Evolutionary conservation across 1,140 invertebrate species (phyloP), one percentile per base, ranked within the genome.

Genomic region (Grapholita molesta): DNA sequence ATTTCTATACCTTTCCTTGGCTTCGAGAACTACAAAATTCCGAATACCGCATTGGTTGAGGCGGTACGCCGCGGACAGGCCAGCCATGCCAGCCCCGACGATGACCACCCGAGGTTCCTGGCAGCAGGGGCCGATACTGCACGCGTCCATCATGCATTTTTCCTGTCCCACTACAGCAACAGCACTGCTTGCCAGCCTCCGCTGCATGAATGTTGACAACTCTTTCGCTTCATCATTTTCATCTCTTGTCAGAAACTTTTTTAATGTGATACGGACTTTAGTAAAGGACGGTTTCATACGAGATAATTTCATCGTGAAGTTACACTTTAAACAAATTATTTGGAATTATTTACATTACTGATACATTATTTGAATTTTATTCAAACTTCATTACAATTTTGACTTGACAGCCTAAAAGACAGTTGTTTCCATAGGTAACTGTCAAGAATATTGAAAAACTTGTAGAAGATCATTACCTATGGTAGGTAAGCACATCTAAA

Each of bases 71-170:
- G 95, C 96, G 0, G 95, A 96, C 1, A 96, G 85, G 1, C 95
- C 95, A 0, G 95, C 95, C 74, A 96, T 94, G n/a, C 96, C 96
- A 5, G 95, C 95, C 0, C 96, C 96, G 15, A 96, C 89, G 12
- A 96, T 95, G 0, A 96, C 93, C 0, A 96, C 93, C 1, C 91
- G 93, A n/a, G 95, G 95, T 78, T 95, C 94, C 33, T 92, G 89
- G 67, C 92, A 93, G 73, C 89, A 92, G 4, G 94, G 93, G 77
- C 93, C 93, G 68, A 95, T 82, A 72, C 81, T 84, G 71, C 89
- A 88, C 5, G 89, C 87, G 69, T 91, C 89, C 38, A 90, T 65
- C 35, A 91, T 87, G 65, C 89, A 91, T 68, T 86, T 77, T 66
- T 89, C 79, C 42, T 83, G 73, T 7, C 76, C 80, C 11, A 76